A percentile compares a stretch with the other conserved stretches of the same genome.
Conservation (phyloP, 2,113 vertebrate genomes). For the Pogona vitticeps region DNA sequence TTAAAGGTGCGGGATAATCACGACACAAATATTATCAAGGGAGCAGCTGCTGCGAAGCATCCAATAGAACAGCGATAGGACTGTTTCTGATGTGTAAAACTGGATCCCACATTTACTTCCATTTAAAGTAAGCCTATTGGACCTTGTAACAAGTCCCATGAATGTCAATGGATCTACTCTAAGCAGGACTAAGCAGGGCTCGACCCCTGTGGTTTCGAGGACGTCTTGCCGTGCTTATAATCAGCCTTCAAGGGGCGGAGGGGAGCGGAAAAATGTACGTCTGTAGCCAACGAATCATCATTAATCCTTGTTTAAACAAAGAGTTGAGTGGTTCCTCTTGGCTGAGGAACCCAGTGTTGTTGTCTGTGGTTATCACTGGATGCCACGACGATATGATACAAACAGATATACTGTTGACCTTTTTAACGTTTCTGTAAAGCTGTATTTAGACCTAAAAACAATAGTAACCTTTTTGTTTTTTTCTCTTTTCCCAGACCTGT, state of each 20-base stretch:
- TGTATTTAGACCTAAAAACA: neutral
- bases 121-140: too few species aligned
- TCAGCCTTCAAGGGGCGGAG: neutral
- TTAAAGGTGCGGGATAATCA: too few species aligned
- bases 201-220: neutral
- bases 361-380: neutral
- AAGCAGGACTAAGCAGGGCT: neutral
- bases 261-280: neutral
- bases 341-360: neutral
- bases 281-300: neutral
- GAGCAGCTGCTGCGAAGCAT: too few species aligned
- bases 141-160: too few species aligned
- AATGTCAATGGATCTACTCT: neutral
- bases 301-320: neutral
- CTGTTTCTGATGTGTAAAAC: too few species aligned
- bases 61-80: too few species aligned
- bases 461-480: neutral
- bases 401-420: neutral
- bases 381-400: neutral
- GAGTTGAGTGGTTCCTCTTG: neutral
- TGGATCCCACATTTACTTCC: too few species aligned
- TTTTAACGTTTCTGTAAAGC: neutral
- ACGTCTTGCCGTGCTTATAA: neutral
- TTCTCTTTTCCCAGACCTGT: too few species aligned
- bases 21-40: too few species aligned